These are phyloP conservation scores for Bicyclus anynana DNA, from an alignment of 1,140 invertebrate genomes.

Conservation along the genomic window DNA sequence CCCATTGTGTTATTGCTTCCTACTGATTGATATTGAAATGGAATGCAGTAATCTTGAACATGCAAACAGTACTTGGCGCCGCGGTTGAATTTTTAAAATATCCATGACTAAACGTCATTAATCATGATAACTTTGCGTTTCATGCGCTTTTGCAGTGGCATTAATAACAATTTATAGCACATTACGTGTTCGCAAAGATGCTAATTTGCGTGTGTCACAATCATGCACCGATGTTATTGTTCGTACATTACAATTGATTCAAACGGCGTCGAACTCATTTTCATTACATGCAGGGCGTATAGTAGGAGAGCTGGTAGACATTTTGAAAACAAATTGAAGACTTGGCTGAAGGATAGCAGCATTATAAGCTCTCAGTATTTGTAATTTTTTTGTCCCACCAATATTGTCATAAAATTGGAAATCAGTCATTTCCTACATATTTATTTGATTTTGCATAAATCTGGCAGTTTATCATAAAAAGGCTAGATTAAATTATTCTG, in stretches of 20 bases:
- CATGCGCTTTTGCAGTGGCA: conserved; percentile 63
- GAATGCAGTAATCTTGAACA: background rate
- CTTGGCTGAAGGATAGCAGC: too few relatives aligned
- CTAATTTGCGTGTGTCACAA: conserved; percentile 47
- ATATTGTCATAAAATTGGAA: too few relatives aligned
- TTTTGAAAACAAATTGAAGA: too few relatives aligned
- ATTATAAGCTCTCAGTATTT: too few relatives aligned
- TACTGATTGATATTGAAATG: background rate
- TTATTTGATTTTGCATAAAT: too few relatives aligned
- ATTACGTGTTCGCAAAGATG: conserved; percentile 30
- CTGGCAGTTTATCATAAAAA: too few relatives aligned
- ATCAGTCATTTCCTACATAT: too few relatives aligned
- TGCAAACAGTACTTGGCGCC: conserved; percentile 8
- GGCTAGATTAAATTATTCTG: too few relatives aligned
- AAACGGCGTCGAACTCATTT: conserved; percentile 20
- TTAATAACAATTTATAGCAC: conserved; percentile 59
- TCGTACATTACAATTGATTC: conserved; percentile 24
- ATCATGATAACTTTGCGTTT: conserved; percentile 64
- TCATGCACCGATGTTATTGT: conserved; percentile 32
- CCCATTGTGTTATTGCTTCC: background rate
- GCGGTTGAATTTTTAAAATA: conserved; percentile 41
- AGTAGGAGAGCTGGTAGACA: too few relatives aligned
- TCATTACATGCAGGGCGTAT: conserved; percentile 7
- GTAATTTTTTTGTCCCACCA: too few relatives aligned
- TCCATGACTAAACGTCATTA: conserved; percentile 58